Base-by-base conservation (phyloP, 1,140 invertebrate genomes). In the Antheraea mylitta region DNA sequence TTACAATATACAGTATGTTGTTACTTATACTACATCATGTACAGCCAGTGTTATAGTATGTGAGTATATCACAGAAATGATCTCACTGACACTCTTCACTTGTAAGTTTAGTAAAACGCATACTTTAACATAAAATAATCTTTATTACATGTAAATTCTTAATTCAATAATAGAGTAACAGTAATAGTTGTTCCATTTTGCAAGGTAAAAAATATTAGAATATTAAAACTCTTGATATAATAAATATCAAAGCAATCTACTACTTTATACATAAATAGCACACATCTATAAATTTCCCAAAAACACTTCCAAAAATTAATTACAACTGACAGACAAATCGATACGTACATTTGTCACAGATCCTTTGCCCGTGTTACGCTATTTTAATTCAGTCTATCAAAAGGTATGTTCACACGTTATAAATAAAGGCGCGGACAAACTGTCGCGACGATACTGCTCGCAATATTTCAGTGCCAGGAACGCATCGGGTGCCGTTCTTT, bases 351-450 rank as follows among this genome's bases (percentile, higher is more conserved):
- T 78, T 69, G 78, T 80, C 79, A 67, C 69, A 58, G 69, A 71
- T 73, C 72, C 74, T 74, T 58, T 63, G 62, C 63, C 18, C n/a
- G 30, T 22, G 59, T 72, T 70, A 72, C 73, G 76, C 77, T 82
- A 83, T 85, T 87, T 87, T 87, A 86, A 87, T 85, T 86, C 80
- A 78, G 79, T 76, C 74, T 82, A 86, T 85, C 81, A 83, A 81
- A 81, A 66, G 72, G 64, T 73, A 72, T 74, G 77, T 85, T 86
- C 76, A 73, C 84, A 82, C 81, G 80, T 82, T 85, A 87, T 89
- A 87, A 86, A 89, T 87, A 87, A 86, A 82, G 76, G 72, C 68
- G 68, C 63, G 60, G 74, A 75, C 75, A 72, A 67, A 79, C 79
- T 86, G 87, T 90, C 87, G 83, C 72, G 77, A 73, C 86, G 82